Percentiles rank a stretch among this genome's conserved stretches.
Conservation (phyloP, 2,888 invertebrate genomes). For the Metopia argyrocephala region DNA sequence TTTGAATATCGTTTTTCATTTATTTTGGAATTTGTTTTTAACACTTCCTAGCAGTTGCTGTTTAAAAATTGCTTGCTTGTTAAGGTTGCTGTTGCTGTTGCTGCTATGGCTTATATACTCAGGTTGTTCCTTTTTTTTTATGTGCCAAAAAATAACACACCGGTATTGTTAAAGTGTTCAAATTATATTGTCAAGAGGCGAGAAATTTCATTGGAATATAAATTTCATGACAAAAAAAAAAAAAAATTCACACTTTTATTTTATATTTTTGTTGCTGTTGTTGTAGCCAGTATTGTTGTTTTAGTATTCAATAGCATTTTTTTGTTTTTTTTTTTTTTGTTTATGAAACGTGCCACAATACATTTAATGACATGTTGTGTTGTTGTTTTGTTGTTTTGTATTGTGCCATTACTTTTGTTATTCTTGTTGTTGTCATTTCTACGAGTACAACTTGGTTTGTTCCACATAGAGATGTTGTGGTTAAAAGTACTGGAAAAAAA, state of each 20-base stretch:
- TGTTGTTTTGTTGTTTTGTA: conserved; percentile 35
- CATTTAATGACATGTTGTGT: conserved; percentile 60
- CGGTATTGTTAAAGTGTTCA: conserved; percentile 52
- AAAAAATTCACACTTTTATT: conserved; percentile 57
- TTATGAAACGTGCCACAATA: conserved; percentile 62
- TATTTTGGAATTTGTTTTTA: background rate
- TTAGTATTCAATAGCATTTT: background rate
- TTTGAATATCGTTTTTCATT: background rate
- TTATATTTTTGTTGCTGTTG: conserved; percentile 17
- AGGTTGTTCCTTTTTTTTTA: too few species aligned
- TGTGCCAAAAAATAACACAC: conserved; percentile 31
- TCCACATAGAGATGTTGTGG: conserved; percentile 14
- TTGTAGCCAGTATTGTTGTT: background rate
- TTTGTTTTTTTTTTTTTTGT: conserved; percentile 8
- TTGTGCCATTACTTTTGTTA: conserved; percentile 37
- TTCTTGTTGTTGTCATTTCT: conserved; percentile 36
- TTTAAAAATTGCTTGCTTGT: background rate
- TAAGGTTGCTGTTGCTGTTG: background rate
- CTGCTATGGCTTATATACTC: too few species aligned
- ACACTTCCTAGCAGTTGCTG: background rate
- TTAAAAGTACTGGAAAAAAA: conserved; percentile 54
- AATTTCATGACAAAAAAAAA: conserved; percentile 61
- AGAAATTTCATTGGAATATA: conserved; percentile 63
- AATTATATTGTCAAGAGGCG: conserved; percentile 64
- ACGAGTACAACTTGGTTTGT: background rate